Base-by-base conservation (phyloP, 2,797 vertebrate genomes). In the Chrysocyon brachyurus region DNA sequence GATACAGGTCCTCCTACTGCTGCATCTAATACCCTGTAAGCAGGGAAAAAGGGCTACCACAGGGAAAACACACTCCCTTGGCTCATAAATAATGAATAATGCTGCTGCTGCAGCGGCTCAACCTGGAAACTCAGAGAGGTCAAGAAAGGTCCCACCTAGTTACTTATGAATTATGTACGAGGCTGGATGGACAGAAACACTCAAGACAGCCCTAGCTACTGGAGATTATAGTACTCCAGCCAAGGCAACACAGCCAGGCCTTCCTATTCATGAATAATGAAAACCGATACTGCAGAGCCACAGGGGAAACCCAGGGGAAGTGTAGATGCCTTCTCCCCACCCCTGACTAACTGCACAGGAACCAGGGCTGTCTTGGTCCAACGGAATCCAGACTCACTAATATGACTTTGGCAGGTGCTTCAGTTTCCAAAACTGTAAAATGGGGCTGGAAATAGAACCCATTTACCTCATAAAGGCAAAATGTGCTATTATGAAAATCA, bases 61-160 rank as follows among this genome's bases (percentile, higher is more conserved):
- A 85, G 64, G 83, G 40, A 90, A 86, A 94, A 91, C 4, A 54
- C 54, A 54, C 68, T 95, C 56, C 61, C 61, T 81, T 15, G 9
- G 46, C n/a, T 94, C 52, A 95, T 96, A 75, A 98, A 94, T 98
- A 95, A 96, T 96, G 26, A 94, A 96, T 90, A 0, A 1, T 1
- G 33, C 49, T 78, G 33, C 49, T 73, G 33, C 72, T 33, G 68
- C 68, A 8, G 73, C 59, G 77, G 86, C 61, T 96, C 79, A 93
- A 91, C 78, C 84, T 93, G 87, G 91, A 97, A 94, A 93, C 68
- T 84, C 77, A 73, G 56, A 66, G 86, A 90, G 89, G 83, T 93
- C 68, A 96, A 83, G 64, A 95, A 96, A 94, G 68, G 77, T 31
- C 68, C 92, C 84, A 95, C 49, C 36, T 84, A 92, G 36, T 59